A percentile compares a stretch with the other conserved stretches of the same genome.
Conservation (phyloP, 2,113 vertebrate genomes). For the Pseudopodoces humilis region DNA sequence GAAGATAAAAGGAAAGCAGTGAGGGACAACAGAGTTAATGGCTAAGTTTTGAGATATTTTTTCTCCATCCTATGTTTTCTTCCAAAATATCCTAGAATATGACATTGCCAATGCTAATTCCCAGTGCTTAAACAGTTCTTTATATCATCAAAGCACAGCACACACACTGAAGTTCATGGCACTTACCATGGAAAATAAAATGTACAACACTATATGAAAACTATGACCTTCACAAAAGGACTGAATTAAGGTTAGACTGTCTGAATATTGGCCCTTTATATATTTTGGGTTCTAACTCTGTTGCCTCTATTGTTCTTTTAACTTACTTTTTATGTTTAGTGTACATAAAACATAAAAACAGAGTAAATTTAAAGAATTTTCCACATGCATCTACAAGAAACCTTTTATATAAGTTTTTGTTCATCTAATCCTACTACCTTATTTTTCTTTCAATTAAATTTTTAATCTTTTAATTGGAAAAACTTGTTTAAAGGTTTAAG, state of each 20-base stretch:
- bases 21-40: constrained; percentile 10
- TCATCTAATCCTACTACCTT: not conserved
- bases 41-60: constrained; percentile 16
- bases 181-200: not conserved
- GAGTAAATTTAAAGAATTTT: not conserved
- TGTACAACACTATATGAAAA: not conserved
- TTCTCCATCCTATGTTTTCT: not conserved
- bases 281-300: not conserved
- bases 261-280: not conserved
- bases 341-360: not conserved
- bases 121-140: not conserved
- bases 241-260: not conserved
- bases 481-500: not conserved
- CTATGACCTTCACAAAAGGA: not conserved
- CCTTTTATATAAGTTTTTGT: not conserved
- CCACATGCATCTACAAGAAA: not conserved
- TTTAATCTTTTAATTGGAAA: not conserved
- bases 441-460: not conserved
- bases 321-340: not conserved
- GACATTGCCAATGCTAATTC: not conserved
- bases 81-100: constrained; percentile 15
- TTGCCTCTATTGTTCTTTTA: not conserved
- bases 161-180: not conserved
- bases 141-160: not conserved
- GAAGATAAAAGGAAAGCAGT: constrained; percentile 6